Conservation (phyloP, 2,113 vertebrate species). For the Phoenicopterus ruber region DNA sequence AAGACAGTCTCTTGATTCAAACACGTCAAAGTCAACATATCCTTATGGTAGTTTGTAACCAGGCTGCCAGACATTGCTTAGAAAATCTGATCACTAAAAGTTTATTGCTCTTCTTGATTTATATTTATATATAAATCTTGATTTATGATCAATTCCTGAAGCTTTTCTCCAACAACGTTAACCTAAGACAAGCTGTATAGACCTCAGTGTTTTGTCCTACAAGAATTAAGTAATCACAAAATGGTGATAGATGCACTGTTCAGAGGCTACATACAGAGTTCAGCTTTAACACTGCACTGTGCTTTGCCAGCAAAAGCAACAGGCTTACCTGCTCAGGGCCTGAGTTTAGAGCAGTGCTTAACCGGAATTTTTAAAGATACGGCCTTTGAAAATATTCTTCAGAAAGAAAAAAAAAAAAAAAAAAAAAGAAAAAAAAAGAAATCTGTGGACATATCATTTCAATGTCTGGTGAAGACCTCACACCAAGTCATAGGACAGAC, state of each 20-base stretch:
- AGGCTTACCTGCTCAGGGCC: not conserved
- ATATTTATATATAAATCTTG: not conserved
- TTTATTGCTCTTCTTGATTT: not conserved
- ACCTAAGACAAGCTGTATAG: not conserved
- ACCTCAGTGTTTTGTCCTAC: not conserved
- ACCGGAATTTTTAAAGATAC: fast-evolving
- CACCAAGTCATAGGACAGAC: not conserved
- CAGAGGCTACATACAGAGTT: not conserved
- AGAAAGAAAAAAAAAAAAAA: too few species aligned
- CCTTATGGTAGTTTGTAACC: not conserved
- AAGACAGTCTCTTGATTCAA: not conserved
- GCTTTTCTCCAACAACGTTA: not conserved
- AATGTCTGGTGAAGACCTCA: not conserved
- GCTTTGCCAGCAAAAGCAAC: not conserved
- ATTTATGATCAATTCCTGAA: not conserved
- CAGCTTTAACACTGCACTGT: not conserved
- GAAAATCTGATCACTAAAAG: not conserved
- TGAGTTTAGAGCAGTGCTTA: not conserved
- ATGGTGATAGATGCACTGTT: not conserved
- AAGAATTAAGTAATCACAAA: not conserved
- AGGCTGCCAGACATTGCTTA: not conserved
- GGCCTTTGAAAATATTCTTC: not conserved
- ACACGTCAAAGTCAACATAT: not conserved
- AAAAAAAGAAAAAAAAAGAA: not conserved
- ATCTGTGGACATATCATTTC: not conserved